Evolutionary conservation across 2,113 vertebrate genomes (phyloP).

Genomic region (Colistium nudipinnis): DNA sequence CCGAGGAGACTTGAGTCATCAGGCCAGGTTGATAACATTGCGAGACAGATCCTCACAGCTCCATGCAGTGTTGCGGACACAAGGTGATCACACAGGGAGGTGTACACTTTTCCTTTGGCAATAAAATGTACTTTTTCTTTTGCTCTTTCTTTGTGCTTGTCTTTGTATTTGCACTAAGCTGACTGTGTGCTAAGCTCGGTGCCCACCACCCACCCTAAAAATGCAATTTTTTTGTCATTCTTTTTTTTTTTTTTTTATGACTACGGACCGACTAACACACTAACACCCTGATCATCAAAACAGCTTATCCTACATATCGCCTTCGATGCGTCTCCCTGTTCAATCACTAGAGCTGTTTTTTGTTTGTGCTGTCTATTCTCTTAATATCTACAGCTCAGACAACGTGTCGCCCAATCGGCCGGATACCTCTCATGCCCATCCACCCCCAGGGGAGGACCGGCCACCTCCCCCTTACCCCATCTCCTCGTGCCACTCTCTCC

Average conservation of each 20-base stretch:
- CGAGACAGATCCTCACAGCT: constrained; percentile 71
- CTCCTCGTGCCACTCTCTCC: constrained; percentile 71
- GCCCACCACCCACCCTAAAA: constrained; percentile 58
- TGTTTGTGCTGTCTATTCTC: constrained; percentile 80
- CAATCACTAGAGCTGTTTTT: constrained; percentile 82
- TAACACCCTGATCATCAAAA: constrained; percentile 62
- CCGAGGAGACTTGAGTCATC: constrained; percentile 36
- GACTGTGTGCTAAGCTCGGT: constrained; percentile 73
- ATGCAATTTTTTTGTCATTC: constrained; percentile 41
- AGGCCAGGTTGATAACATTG: constrained; percentile 35
- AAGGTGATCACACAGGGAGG: constrained; percentile 73
- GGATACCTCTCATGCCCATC: constrained; percentile 84
- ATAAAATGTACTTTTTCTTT: constrained; percentile 64
- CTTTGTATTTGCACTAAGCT: constrained; percentile 71
- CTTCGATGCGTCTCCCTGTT: constrained; percentile 75
- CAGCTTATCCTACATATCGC: constrained; percentile 67
- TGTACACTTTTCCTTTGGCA: constrained; percentile 67
- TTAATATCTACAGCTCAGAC: constrained; percentile 87
- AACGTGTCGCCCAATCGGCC: constrained; percentile 85
- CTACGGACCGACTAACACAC: constrained; percentile 58
- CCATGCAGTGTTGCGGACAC: constrained; percentile 83
- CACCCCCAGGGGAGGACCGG: constrained; percentile 82
- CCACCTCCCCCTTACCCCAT: constrained; percentile 81
- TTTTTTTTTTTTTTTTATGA: constrained; percentile 26
- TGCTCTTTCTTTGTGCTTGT: constrained; percentile 72